A percentile compares a stretch with the other conserved stretches of the same genome.
phyloP scores from a whole-genome alignment of 1,140 invertebrate species.

The Galendromus occidentalis region DNA sequence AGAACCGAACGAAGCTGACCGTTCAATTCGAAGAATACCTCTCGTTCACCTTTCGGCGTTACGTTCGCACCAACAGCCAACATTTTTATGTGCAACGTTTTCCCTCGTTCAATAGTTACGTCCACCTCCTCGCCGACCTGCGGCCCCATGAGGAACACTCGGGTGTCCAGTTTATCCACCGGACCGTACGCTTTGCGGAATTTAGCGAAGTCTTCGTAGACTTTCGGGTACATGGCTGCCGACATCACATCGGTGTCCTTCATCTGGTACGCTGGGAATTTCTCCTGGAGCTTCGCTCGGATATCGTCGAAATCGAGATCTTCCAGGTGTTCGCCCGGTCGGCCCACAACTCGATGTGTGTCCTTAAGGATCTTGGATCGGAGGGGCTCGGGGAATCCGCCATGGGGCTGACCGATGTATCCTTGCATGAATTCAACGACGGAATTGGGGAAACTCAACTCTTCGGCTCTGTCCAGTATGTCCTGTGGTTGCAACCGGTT shows the following conservation, averaged over 20 bases:
- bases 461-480: constrained; percentile 67
- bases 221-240: constrained; percentile 84
- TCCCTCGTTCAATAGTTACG: constrained; percentile 78
- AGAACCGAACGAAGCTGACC: constrained; percentile 85
- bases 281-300: constrained; percentile 51
- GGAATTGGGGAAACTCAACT: constrained; percentile 90
- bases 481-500: constrained; percentile 73
- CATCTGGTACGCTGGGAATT: constrained; percentile 41
- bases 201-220: constrained; percentile 73
- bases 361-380: constrained; percentile 64
- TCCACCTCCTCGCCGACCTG: constrained; percentile 92
- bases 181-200: constrained; percentile 80
- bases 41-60: constrained; percentile 64
- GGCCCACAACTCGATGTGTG: constrained; percentile 61
- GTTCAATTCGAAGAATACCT: constrained; percentile 98
- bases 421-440: constrained; percentile 95
- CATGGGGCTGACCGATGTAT: constrained; percentile 81
- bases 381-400: constrained; percentile 90
- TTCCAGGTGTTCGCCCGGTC: constrained; percentile 63
- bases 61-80: constrained; percentile 82
- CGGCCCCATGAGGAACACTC: constrained; percentile 85
- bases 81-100: constrained; percentile 82
- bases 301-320: constrained; percentile 72
- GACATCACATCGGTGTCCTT: constrained; percentile 78
- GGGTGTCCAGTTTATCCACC: constrained; percentile 83